phyloP scores from a whole-genome alignment of 2,113 vertebrate species.

The Pungitius pungitius region DNA sequence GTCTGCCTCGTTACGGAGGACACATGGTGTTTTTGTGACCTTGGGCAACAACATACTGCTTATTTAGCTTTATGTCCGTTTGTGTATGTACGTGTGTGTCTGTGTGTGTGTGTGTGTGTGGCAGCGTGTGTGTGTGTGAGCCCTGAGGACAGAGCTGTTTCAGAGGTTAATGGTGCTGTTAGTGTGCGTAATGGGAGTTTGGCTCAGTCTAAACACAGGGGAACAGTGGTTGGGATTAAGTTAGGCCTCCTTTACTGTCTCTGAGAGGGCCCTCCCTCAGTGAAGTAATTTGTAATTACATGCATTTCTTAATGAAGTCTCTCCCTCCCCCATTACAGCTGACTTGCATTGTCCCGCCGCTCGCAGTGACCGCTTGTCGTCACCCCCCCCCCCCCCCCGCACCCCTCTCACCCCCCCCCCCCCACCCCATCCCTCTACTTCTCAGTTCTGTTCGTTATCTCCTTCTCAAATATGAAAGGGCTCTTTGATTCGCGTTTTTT shows the following conservation, averaged over 20 bases:
- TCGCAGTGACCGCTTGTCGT: slow-evolving; percentile 60
- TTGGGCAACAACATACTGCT: slow-evolving; percentile 42
- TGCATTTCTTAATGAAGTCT: slow-evolving; percentile 76
- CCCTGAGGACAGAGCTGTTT: slow-evolving; percentile 75
- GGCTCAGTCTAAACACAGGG: slow-evolving; percentile 75
- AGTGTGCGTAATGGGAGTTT: slow-evolving; percentile 83
- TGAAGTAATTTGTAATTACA: slow-evolving; percentile 80
- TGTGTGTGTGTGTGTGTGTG: slow-evolving; percentile 15
- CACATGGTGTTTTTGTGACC: slow-evolving; percentile 50
- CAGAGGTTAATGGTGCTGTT: slow-evolving; percentile 81
- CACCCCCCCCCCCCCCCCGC: slow-evolving; percentile 23
- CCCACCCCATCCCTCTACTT: slow-evolving; percentile 24
- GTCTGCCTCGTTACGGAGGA: slow-evolving; percentile 31
- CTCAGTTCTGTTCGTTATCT: slow-evolving; percentile 43
- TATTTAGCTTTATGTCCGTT: slow-evolving; percentile 50
- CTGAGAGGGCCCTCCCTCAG: slow-evolving; percentile 66
- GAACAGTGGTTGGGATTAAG: slow-evolving; percentile 76
- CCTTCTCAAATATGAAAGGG: slow-evolving; percentile 53
- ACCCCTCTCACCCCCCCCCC: slow-evolving; percentile 19
- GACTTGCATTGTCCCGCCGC: slow-evolving; percentile 66
- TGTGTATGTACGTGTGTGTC: slow-evolving; percentile 23
- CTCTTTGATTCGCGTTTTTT: slow-evolving; percentile 58
- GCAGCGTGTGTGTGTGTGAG: slow-evolving; percentile 35
- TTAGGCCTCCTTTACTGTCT: slow-evolving; percentile 78
- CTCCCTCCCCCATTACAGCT: slow-evolving; percentile 61